phyloP scores from a whole-genome alignment of 2,797 vertebrate species.

The Danionella dracula region DNA sequence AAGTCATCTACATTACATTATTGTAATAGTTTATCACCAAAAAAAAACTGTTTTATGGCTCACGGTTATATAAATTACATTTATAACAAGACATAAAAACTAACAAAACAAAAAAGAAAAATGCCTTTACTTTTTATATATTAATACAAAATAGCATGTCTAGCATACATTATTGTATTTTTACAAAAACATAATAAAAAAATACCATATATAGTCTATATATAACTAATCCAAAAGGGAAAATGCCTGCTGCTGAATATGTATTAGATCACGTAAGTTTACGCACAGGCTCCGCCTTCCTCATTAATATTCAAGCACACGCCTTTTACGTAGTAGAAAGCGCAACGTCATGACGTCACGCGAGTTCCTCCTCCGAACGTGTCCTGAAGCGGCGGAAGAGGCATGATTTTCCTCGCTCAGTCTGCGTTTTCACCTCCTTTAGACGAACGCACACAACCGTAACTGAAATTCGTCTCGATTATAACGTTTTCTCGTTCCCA shows the following conservation, averaged over 20 bases:
- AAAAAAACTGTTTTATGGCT: no score
- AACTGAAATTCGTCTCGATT: background rate
- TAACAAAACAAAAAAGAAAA: no score
- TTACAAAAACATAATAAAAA: no score
- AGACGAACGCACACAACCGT: background rate
- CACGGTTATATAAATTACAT: no score
- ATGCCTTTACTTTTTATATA: no score
- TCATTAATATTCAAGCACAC: constrained; percentile 3
- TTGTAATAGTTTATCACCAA: no score
- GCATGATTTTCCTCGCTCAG: constrained; percentile 39
- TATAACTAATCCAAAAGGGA: no score
- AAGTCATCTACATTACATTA: no score
- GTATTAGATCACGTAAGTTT: background rate
- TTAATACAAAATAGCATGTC: no score
- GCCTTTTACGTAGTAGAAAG: constrained; percentile 1
- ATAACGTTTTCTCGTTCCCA: background rate
- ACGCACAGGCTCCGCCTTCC: background rate
- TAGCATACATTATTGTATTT: no score
- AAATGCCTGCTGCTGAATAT: background rate
- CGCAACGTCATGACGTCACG: constrained; percentile 3
- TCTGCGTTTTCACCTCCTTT: constrained; percentile 53
- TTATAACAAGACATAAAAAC: no score
- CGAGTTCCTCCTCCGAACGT: background rate
- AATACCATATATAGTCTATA: no score
- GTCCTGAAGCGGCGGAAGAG: constrained; percentile 36